Evolutionary conservation across 2,113 vertebrate genomes (phyloP), one percentile per base, ranked within the genome.

Genomic region (Podarcis muralis): DNA sequence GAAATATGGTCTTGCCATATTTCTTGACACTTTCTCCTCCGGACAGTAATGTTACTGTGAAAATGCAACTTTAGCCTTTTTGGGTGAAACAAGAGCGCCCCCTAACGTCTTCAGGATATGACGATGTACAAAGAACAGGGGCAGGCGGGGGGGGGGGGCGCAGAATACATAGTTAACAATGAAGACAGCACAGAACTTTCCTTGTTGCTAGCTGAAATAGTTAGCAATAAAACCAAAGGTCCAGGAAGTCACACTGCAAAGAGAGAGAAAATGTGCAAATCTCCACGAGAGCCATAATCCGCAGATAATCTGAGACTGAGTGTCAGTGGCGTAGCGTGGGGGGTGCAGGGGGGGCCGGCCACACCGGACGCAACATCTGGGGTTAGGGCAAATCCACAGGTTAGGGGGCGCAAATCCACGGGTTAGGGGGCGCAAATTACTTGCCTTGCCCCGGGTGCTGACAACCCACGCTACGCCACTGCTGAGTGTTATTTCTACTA

Each of bases 81-180:
- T 90, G 32, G 13, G 53, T 25, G 37, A 86, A 82, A 88, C 71
- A 84, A 20, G 3, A 91, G 76, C 77, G 90, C 78, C 91, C 89
- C 88, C 94, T 87, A 1, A 32, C 89, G 87, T 65, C 80, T n/a
- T 0, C 7, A 65, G 0, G 11, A 20, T 43, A 25, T 5, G 77
- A 1, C 62, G 80, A 57, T 53, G 48, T 53, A 43, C 3, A 11
- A 57, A 18, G 4, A 37, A 83, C 27, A 71, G 22, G 18, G 43
- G 12, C 32, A 20, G 59, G 12, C 40, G 32, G 78, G 87, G 18
- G 4, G 35, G 35, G 35, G 35, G 35, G 35, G 15, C 3, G 18
- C 59, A 20, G 59, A 53, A 12, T 53, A 8, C 6, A 6, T 22
- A 72, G 1, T 27, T n/a, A 30, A 69, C 40, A 77, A 22, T 32